phyloP scores from a whole-genome alignment of 2,797 vertebrate genomes.

The Siniperca scherzeri region DNA sequence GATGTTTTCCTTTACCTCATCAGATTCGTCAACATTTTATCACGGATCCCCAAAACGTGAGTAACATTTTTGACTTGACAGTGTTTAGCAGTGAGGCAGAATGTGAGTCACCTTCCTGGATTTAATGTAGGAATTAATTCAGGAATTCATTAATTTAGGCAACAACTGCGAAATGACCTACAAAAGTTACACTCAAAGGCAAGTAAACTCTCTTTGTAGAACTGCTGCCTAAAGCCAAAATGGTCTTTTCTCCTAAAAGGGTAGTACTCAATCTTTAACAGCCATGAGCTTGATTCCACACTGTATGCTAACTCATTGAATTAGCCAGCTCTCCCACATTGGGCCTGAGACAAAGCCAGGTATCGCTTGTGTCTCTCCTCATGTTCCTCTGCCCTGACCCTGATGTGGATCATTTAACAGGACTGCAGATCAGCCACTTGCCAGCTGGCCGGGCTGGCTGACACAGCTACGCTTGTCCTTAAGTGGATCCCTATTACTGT shows the following conservation, averaged over 20 bases:
- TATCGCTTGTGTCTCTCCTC: slow-evolving; percentile 68
- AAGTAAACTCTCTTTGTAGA: slow-evolving; percentile 24
- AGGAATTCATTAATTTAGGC: slow-evolving; percentile 39
- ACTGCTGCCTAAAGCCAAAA: slow-evolving; percentile 22
- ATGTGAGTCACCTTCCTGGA: slow-evolving; percentile 41
- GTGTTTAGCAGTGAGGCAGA: slow-evolving; percentile 16
- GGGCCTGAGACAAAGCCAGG: slow-evolving; percentile 67
- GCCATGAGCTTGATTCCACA: slow-evolving; percentile 46
- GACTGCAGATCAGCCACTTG: slow-evolving; percentile 72
- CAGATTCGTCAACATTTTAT: slow-evolving; percentile 69
- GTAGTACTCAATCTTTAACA: slow-evolving; percentile 53
- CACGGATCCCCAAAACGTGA: slow-evolving; percentile 56
- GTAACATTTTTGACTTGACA: slow-evolving; percentile 47
- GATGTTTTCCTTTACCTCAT: slow-evolving; percentile 82
- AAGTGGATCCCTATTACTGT: slow-evolving; percentile 81
- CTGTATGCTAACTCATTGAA: slow-evolving; percentile 47
- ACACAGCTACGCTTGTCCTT: slow-evolving; percentile 72
- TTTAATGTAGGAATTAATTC: slow-evolving; percentile 42
- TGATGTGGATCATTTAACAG: slow-evolving; percentile 76
- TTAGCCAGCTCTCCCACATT: slow-evolving; percentile 54
- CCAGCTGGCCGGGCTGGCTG: slow-evolving; percentile 71
- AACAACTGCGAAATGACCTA: slow-evolving; percentile 32
- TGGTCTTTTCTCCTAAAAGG: slow-evolving; percentile 3
- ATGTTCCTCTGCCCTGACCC: slow-evolving; percentile 71
- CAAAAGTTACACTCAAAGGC: slow-evolving; percentile 21